Evolutionary conservation across 2,113 vertebrate genomes (phyloP).

Genomic region (Candoia aspera): DNA sequence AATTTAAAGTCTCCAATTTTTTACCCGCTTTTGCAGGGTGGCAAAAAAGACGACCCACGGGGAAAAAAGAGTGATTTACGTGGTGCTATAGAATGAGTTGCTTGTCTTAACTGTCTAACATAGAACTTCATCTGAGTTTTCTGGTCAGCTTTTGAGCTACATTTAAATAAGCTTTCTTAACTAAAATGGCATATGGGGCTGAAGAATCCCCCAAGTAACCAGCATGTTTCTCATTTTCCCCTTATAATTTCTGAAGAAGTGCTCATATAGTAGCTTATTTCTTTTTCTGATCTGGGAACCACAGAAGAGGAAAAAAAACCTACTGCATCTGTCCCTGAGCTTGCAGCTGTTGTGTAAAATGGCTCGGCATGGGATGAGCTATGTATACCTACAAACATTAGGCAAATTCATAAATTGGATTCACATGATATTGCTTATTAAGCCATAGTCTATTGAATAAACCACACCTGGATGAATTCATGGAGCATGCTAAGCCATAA

Average conservation of each 20-base stretch:
- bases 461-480: not conserved
- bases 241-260: slow-evolving; percentile 24
- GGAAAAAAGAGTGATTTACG: slow-evolving; percentile 60
- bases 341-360: slow-evolving; percentile 9
- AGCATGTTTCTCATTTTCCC: slow-evolving; percentile 23
- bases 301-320: not conserved
- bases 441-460: not conserved
- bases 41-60: slow-evolving; percentile 59
- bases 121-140: slow-evolving; percentile 44
- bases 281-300: not conserved
- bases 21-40: slow-evolving; percentile 50
- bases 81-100: slow-evolving; percentile 60
- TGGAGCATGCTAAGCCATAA: not conserved
- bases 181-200: slow-evolving; percentile 11
- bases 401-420: not conserved
- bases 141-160: slow-evolving; percentile 30
- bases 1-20: slow-evolving; percentile 57
- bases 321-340: not conserved
- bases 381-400: not conserved
- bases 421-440: not conserved
- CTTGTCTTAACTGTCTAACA: slow-evolving; percentile 36
- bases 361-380: not conserved
- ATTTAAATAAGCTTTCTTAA: slow-evolving; percentile 3
- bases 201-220: not conserved
- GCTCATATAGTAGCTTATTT: accelerated